Conservation (phyloP, 2,113 vertebrate species). For the Dendropsophus ebraccatus region DNA sequence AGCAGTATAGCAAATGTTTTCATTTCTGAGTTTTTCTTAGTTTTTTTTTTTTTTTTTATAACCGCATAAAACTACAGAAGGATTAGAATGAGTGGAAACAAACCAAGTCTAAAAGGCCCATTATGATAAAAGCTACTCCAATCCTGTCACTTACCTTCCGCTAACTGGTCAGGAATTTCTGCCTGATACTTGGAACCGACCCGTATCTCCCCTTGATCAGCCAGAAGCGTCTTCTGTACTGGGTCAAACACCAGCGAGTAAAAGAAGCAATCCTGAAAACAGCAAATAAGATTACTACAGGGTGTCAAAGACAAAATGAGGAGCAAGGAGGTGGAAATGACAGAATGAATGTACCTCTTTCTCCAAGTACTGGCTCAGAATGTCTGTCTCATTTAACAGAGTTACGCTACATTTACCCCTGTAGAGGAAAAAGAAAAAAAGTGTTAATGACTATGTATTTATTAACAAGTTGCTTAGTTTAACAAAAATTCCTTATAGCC, state of each 20-base stretch:
- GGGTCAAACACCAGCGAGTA: slow-evolving; percentile 95
- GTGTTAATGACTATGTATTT: neutral
- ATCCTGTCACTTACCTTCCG: slow-evolving; percentile 87
- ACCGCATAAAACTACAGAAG: no score
- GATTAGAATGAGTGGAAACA: neutral
- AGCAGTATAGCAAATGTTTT: no score
- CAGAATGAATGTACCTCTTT: slow-evolving; percentile 75
- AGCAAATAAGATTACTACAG: neutral
- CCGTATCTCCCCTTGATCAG: slow-evolving; percentile 92
- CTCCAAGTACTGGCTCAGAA: slow-evolving; percentile 85
- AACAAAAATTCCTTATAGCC: no score
- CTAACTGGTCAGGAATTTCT: slow-evolving; percentile 88
- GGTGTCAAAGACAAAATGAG: neutral
- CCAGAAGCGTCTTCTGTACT: slow-evolving; percentile 89
- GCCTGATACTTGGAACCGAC: slow-evolving; percentile 94
- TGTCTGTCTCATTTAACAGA: slow-evolving; percentile 90
- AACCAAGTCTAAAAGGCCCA: no score
- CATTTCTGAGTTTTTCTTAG: no score
- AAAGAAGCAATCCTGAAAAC: slow-evolving; percentile 88
- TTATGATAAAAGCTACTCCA: slow-evolving; percentile 3
- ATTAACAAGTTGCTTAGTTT: no score
- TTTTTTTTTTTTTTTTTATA: no score
- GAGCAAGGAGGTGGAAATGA: neutral
- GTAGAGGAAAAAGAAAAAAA: slow-evolving; percentile 37
- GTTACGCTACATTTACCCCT: slow-evolving; percentile 95